These are phyloP conservation scores for Cantharis lateralis DNA, from an alignment of 2,888 invertebrate species.

Conservation along the genomic window DNA sequence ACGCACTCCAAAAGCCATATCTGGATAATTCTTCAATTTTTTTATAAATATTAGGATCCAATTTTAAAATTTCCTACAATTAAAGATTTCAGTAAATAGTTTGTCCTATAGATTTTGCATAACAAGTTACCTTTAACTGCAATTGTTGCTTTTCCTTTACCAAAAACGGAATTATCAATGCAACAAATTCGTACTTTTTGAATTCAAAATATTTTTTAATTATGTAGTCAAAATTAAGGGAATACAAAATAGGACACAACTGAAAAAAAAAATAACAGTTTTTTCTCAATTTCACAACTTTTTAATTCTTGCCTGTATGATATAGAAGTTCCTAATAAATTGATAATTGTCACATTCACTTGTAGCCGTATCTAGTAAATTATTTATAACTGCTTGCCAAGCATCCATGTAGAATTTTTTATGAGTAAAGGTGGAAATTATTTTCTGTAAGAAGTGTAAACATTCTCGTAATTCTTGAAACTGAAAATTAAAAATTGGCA, in stretches of 20 bases:
- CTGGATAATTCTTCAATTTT: slow-evolving; percentile 5
- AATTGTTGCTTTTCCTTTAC: slow-evolving; percentile 30
- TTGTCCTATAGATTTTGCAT: background rate
- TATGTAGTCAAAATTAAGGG: slow-evolving; percentile 42
- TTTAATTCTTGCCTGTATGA: slow-evolving; percentile 43
- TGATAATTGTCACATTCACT: slow-evolving; percentile 21
- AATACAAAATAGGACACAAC: slow-evolving; percentile 47
- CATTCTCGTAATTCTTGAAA: slow-evolving; percentile 42
- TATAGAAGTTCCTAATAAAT: slow-evolving; percentile 39
- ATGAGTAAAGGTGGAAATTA: slow-evolving; percentile 30
- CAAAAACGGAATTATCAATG: slow-evolving; percentile 43
- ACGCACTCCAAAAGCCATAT: slow-evolving; percentile 13
- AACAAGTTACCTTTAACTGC: slow-evolving; percentile 31
- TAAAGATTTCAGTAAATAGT: background rate
- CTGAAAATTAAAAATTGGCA: slow-evolving; percentile 36
- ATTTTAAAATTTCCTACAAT: slow-evolving; percentile 4
- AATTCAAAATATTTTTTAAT: slow-evolving; percentile 39
- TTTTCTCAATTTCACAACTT: background rate
- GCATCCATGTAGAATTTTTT: slow-evolving; percentile 44
- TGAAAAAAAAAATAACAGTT: slow-evolving; percentile 36
- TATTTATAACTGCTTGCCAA: slow-evolving; percentile 46
- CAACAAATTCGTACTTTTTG: slow-evolving; percentile 40
- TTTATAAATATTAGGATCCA: background rate
- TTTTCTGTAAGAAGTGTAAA: slow-evolving; percentile 41
- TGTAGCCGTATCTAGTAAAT: slow-evolving; percentile 35